Evolutionary conservation across 2,888 invertebrate genomes (phyloP).

Genomic region (Drosophila recens): DNA sequence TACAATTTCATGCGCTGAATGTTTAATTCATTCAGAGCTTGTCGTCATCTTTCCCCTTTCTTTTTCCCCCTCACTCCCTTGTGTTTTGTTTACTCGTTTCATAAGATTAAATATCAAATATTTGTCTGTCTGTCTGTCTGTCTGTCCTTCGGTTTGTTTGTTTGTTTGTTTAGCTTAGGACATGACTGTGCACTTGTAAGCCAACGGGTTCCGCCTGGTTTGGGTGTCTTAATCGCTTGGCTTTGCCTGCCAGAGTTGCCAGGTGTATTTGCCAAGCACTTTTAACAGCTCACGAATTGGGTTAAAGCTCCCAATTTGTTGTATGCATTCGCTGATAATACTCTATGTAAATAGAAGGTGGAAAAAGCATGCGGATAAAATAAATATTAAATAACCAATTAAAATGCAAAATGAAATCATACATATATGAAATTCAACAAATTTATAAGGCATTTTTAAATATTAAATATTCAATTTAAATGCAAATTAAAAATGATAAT

Average conservation of each 20-base stretch:
- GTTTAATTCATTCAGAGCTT: slow-evolving; percentile 51
- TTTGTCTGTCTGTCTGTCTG: slow-evolving; percentile 58
- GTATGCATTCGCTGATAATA: slow-evolving; percentile 6
- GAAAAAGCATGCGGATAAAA: not conserved
- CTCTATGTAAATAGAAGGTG: not conserved
- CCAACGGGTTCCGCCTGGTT: slow-evolving; percentile 39
- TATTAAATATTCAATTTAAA: not conserved
- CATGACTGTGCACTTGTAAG: slow-evolving; percentile 69
- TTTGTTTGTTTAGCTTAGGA: slow-evolving; percentile 49
- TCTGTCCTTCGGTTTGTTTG: slow-evolving; percentile 39
- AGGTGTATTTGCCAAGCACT: slow-evolving; percentile 53
- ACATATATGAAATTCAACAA: not conserved
- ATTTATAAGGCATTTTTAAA: not conserved
- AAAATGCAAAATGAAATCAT: not conserved
- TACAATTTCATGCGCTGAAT: slow-evolving; percentile 72
- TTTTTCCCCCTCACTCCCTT: not conserved
- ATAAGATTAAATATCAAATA: slow-evolving; percentile 79
- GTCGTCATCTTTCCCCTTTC: slow-evolving; percentile 4
- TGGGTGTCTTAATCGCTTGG: slow-evolving; percentile 36
- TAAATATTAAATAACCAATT: slow-evolving; percentile 3
- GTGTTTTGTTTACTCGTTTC: slow-evolving; percentile 60
- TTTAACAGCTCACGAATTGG: slow-evolving; percentile 11
- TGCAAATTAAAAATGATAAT: not conserved
- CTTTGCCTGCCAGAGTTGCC: slow-evolving; percentile 42
- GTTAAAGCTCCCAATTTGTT: slow-evolving; percentile 12